A percentile compares a stretch with the other conserved stretches of the same genome.
Evolutionary conservation across 2,797 vertebrate genomes (phyloP).

Genomic region (Poeciliopsis turneri): DNA sequence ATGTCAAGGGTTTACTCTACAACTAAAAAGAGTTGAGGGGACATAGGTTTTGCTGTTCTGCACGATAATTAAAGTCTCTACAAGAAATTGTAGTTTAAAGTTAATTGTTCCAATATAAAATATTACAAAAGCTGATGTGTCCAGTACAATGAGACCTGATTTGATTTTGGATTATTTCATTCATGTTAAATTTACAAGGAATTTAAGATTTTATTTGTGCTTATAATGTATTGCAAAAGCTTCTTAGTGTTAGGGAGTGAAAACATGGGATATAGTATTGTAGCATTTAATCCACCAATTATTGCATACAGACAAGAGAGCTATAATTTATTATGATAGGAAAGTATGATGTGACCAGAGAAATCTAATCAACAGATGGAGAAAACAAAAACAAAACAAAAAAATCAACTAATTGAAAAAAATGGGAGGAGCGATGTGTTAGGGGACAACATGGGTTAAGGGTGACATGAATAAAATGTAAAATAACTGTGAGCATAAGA

Average conservation of each 20-base stretch:
- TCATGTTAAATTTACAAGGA: background rate
- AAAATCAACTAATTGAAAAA: background rate
- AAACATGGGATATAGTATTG: constrained; percentile 4
- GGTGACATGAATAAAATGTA: background rate
- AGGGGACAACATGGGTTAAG: background rate
- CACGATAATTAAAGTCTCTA: background rate
- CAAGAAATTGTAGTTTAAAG: background rate
- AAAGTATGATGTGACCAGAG: background rate
- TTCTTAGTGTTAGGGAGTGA: background rate
- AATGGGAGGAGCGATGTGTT: background rate
- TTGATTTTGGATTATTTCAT: background rate
- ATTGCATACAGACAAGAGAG: background rate
- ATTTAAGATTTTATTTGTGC: constrained; percentile 3
- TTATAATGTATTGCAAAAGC: background rate
- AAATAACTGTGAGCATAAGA: background rate
- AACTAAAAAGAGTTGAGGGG: constrained; percentile 5
- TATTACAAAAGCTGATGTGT: background rate
- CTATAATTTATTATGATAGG: background rate
- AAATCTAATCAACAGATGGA: constrained; percentile 6
- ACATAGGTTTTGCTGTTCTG: constrained; percentile 23
- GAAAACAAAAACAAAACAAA: background rate
- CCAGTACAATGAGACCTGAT: background rate
- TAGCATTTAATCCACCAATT: constrained; percentile 1
- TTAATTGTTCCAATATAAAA: background rate
- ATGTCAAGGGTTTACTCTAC: background rate